phyloP scores from a whole-genome alignment of 1,140 invertebrate genomes.

The Ridgeia piscesae region DNA sequence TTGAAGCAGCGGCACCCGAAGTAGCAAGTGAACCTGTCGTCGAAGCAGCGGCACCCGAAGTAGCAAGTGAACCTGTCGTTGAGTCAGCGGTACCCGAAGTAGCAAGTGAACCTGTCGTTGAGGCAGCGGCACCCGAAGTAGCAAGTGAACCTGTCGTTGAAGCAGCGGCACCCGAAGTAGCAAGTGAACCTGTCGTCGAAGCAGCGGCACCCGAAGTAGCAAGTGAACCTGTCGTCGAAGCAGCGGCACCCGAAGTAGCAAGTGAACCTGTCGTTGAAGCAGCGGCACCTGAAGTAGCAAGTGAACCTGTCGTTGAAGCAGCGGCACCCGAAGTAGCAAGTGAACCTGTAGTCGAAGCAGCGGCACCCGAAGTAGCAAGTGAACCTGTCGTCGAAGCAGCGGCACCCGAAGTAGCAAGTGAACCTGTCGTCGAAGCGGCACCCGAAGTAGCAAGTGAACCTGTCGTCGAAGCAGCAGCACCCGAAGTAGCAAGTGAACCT shows the following conservation, averaged over 20 bases:
- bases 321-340: background rate
- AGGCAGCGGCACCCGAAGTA: background rate
- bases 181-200: background rate
- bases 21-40: no score
- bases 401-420: background rate
- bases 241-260: background rate
- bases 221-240: background rate
- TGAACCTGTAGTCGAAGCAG: background rate
- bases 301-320: background rate
- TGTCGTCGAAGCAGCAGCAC: background rate
- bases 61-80: no score
- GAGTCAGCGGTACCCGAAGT: background rate
- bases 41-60: no score
- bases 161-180: background rate
- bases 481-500: background rate
- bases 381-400: background rate
- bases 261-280: slow-evolving; percentile 5
- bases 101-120: background rate
- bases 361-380: background rate
- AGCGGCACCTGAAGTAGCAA: background rate
- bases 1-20: no score
- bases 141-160: background rate
- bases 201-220: background rate
- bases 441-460: background rate
- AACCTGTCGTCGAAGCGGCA: background rate